Percentiles rank a stretch among this genome's conserved stretches.
These are phyloP conservation scores for Bombus huntii DNA, from an alignment of 1,140 invertebrate genomes.

Conservation along the genomic window DNA sequence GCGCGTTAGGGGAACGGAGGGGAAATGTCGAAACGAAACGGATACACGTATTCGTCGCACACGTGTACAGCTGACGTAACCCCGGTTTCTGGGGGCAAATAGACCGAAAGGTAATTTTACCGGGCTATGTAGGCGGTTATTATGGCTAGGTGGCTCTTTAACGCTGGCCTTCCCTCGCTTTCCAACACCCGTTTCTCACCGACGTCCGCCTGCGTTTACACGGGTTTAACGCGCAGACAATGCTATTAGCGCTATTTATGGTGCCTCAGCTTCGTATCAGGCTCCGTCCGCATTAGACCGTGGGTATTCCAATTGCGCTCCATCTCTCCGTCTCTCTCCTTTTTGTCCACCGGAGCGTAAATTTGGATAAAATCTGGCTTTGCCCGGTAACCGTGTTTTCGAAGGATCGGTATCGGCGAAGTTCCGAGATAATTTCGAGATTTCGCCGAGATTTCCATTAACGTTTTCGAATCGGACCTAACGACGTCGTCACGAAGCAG, in stretches of 20 bases:
- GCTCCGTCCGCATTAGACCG: conserved; percentile 5
- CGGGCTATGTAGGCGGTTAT: conserved; percentile 52
- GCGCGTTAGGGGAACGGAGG: conserved; percentile 1
- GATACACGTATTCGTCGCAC: conserved; percentile 36
- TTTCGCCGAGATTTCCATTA: not conserved
- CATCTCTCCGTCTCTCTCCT: not conserved
- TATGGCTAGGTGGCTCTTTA: conserved; percentile 37
- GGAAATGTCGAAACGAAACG: conserved; percentile 28
- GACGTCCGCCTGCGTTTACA: conserved; percentile 36
- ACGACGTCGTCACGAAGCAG: not conserved
- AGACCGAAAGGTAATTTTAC: conserved; percentile 59
- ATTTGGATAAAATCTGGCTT: too few species aligned
- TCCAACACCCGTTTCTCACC: not conserved
- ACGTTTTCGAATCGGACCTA: not conserved
- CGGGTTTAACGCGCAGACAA: conserved; percentile 46
- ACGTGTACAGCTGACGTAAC: conserved; percentile 56
- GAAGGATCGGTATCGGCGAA: not conserved
- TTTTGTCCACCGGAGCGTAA: too few species aligned
- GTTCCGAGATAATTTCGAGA: not conserved
- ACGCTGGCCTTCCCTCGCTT: not conserved
- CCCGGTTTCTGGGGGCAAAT: conserved; percentile 52
- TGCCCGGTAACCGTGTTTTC: too few species aligned
- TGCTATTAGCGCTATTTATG: conserved; percentile 48
- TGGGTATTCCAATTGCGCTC: conserved; percentile 4
- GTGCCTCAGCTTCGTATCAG: conserved; percentile 29